phyloP scores from a whole-genome alignment of 2,888 invertebrate species.

The Netelia fuscicornis region DNA sequence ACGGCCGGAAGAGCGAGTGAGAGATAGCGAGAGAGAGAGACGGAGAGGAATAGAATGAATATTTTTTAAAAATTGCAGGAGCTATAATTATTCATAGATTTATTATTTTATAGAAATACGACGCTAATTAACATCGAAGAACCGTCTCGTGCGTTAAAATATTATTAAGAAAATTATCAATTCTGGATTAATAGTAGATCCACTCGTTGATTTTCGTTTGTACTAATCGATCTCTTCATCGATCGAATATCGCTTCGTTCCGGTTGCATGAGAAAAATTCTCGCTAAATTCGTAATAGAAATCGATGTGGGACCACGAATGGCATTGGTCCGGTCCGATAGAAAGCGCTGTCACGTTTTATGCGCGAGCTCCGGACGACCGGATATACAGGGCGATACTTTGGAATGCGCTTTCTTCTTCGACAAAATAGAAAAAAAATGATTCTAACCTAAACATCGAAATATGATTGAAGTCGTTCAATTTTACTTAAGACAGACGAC shows the following conservation, averaged over 20 bases:
- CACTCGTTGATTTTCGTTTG: background rate
- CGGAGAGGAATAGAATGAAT: background rate
- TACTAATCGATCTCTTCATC: background rate
- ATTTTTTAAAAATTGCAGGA: background rate
- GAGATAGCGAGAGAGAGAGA: background rate
- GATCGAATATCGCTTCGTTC: background rate
- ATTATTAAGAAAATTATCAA: too few species aligned
- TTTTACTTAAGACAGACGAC: background rate
- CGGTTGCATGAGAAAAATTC: conserved; percentile 17
- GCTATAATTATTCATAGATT: background rate
- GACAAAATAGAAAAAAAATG: background rate
- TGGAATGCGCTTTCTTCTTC: conserved; percentile 13
- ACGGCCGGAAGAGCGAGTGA: background rate
- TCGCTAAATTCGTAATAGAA: conserved; percentile 11
- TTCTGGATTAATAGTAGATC: background rate
- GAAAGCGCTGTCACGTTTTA: conserved; percentile 15
- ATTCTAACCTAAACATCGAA: background rate
- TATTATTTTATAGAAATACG: background rate
- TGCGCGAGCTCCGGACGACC: background rate
- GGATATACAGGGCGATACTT: background rate
- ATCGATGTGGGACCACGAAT: conserved; percentile 9
- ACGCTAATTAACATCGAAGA: conserved; percentile 14
- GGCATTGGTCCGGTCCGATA: conserved; percentile 10
- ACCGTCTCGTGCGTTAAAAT: background rate
- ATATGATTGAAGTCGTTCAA: background rate